Base-by-base conservation (phyloP, 2,888 invertebrate genomes). In the Geotrupes spiniger region DNA sequence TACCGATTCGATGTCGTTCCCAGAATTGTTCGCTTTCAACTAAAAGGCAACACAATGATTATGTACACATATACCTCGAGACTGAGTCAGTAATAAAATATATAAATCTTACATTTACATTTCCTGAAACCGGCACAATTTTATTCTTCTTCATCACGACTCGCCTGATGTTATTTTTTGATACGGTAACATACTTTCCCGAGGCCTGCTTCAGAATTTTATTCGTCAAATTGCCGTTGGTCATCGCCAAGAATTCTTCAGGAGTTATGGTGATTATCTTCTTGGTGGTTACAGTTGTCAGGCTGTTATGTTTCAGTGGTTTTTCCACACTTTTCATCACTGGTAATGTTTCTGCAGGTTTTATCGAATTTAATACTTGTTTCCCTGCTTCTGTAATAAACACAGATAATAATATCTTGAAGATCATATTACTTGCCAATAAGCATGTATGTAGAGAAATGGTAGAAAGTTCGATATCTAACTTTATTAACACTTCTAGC, bases 321-420 rank as follows among this genome's bases (percentile, higher is more conserved):
- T 14, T 8, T 8, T 2, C 12, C 14, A 12, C 12, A 42, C 68
- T 62, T 62, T 72, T 73, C 29, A 68, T 58, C 37, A 65, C 61
- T 51, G 21, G 37, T 14, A 14, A 36, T 14, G 50, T 39, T 63
- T 60, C 77, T 54, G 63, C 51, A 14, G 66, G 61, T 63, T 75
- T 76, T 1, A 78, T 74, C 5, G 76, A 70, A 63, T 87, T 85
- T 58, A 89, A 70, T 58, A 89, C 82, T 62, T 88, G 74, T 63
- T 87, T 88, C 8, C 89, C 89, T 2, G 87, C 87, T 63, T 89
- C 89, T 79, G 71, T 6, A 21, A 21, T 21, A n/a, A n/a, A n/a
- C n/a, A n/a, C n/a, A n/a, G n/a, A n/a, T n/a, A n/a, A n/a, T n/a
- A n/a, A n/a, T n/a, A n/a, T n/a, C n/a, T n/a, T n/a, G n/a, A n/a